These are phyloP conservation scores for Lontra canadensis DNA, from an alignment of 2,113 vertebrate genomes.

Conservation along the genomic window DNA sequence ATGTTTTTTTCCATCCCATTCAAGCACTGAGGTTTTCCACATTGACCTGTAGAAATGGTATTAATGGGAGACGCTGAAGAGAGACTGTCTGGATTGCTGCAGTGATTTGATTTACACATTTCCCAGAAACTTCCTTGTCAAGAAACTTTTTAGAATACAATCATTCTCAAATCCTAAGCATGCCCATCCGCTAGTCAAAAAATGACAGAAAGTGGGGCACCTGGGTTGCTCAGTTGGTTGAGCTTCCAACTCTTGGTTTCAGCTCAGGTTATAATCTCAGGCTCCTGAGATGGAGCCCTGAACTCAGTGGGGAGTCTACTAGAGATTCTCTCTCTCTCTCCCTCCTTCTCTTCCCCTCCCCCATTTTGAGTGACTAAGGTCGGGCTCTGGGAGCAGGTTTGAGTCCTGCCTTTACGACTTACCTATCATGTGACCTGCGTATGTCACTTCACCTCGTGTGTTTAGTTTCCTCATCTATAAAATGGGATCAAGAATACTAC, in stretches of 20 bases:
- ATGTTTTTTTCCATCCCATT: constrained; percentile 63
- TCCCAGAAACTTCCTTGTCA: background rate
- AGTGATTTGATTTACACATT: background rate
- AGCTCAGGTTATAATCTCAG: background rate
- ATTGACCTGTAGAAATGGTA: constrained; percentile 33
- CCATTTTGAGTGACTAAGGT: background rate
- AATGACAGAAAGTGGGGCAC: background rate
- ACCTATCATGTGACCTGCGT: background rate
- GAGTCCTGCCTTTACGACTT: background rate
- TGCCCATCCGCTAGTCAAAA: background rate
- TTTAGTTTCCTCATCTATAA: background rate
- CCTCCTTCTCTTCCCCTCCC: background rate
- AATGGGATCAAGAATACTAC: background rate
- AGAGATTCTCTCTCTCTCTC: background rate
- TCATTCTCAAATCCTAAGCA: background rate
- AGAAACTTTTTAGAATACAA: background rate
- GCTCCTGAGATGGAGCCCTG: background rate
- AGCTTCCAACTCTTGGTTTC: background rate
- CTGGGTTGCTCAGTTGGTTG: background rate
- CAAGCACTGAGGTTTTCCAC: constrained; percentile 50
- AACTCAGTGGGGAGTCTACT: background rate
- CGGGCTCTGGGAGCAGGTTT: background rate
- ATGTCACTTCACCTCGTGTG: background rate
- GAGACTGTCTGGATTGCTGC: background rate
- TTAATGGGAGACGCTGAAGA: background rate